Evolutionary conservation across 2,888 invertebrate species (phyloP), one percentile per base, ranked within the genome.

Genomic region (Oscheius sp.): DNA sequence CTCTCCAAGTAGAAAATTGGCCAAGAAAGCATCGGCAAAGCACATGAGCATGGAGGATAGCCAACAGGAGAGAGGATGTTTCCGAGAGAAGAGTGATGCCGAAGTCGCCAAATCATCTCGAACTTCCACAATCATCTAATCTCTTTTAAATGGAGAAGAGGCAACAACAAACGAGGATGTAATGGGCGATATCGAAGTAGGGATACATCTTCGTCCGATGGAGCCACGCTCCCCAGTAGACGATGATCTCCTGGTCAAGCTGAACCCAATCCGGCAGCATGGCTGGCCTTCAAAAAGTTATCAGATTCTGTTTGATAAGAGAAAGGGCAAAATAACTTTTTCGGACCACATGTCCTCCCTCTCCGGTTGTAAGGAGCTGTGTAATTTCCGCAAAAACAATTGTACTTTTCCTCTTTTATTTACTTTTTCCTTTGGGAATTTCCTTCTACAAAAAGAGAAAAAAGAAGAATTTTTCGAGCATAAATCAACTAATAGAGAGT

Each of bases 131-230:
- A 84, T 80, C 82, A 85, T 84, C 85, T 85, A 31, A 61, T n/a
- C 20, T 17, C 17, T 23, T 5, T 34, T 3, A 37, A 53, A 5
- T 31, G 55, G 2, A 33, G 20, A n/a, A 42, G 6, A 2, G 31
- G 20, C 25, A 37, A 1, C 20, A 15, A 12, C 50, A 34, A 31
- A 85, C 84, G 75, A 84, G 65, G 15, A 95, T 91, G 89, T 94
- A 94, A 90, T 98, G 96, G 83, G 96, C 96, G 86, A 96, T 92
- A 88, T 98, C 97, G 89, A 98, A 99, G 90, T 96, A 97, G 66
- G 98, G 98, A 88, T 93, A 98, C 97, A 98, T 98, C 91, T 97
- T 96, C 84, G 97, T 72, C 89, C 97, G 96, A 84, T 95, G 94
- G 90, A 98, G 94, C 91, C 95, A 94, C 89, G 96, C 96, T 90